Evolutionary conservation across 2,888 invertebrate genomes (phyloP).

Genomic region (Scaptomyza caliginosa): DNA sequence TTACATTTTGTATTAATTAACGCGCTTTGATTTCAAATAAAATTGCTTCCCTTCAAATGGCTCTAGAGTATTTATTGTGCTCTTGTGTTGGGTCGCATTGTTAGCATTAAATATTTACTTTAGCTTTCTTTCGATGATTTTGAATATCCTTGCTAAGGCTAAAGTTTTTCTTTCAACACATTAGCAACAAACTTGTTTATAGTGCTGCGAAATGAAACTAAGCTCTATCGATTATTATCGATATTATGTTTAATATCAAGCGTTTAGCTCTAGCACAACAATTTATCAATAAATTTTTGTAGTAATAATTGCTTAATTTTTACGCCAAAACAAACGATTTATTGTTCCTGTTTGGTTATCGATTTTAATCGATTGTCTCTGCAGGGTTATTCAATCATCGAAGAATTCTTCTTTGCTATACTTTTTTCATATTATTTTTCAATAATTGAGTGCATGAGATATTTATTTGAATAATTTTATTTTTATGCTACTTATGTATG

Average conservation of each 20-base stretch:
- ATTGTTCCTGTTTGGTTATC: too few relatives aligned
- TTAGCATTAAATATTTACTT: background rate
- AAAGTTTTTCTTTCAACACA: background rate
- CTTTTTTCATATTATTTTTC: background rate
- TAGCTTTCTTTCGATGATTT: background rate
- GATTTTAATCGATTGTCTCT: background rate
- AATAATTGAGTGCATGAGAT: conserved; percentile 15
- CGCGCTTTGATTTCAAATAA: background rate
- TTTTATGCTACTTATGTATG: conserved; percentile 12
- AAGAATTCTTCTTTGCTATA: background rate
- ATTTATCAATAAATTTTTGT: too few relatives aligned
- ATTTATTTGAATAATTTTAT: background rate
- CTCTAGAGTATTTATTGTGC: background rate
- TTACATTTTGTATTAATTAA: background rate
- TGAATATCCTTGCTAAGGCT: too few relatives aligned
- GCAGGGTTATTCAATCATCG: conserved; percentile 10
- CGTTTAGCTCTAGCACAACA: too few relatives aligned
- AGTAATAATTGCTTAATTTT: too few relatives aligned
- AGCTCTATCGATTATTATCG: background rate
- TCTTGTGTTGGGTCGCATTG: conserved; percentile 9
- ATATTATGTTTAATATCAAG: background rate
- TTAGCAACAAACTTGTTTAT: background rate
- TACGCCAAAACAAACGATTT: too few relatives aligned
- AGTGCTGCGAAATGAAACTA: background rate
- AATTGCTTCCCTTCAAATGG: background rate